phyloP scores from a whole-genome alignment of 2,888 invertebrate species.

The Drosophila algonquin region DNA sequence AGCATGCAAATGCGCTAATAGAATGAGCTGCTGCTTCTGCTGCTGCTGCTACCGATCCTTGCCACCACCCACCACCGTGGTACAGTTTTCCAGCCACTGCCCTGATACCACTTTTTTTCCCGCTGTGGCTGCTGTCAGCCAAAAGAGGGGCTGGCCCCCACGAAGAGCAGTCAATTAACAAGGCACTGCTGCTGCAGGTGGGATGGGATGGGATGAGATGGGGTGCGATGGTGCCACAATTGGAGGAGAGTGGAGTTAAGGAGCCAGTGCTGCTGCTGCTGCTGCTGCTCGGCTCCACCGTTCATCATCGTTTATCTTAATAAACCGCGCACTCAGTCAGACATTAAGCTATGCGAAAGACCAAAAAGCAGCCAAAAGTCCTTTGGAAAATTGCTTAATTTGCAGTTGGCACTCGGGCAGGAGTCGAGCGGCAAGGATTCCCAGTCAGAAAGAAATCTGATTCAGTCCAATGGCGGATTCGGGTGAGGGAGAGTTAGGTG shows the following conservation, averaged over 20 bases:
- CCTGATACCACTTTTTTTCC: not conserved
- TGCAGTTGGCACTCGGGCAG: conserved; percentile 65
- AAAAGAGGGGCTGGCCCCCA: not conserved
- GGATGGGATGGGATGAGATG: too few relatives aligned
- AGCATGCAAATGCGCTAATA: conserved; percentile 76
- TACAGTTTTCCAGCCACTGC: not conserved
- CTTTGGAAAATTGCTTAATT: conserved; percentile 74
- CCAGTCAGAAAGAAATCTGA: conserved; percentile 53
- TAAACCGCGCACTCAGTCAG: conserved; percentile 76
- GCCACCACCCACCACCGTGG: not conserved
- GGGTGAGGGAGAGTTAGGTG: not conserved
- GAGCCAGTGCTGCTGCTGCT: not conserved
- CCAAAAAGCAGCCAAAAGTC: conserved; percentile 70
- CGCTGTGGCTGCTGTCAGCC: not conserved
- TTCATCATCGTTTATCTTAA: conserved; percentile 80
- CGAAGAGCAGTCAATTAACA: conserved; percentile 65
- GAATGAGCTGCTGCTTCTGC: conserved; percentile 55
- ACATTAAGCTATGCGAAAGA: conserved; percentile 66
- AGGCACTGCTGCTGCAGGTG: conserved; percentile 40
- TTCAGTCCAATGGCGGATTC: conserved; percentile 51
- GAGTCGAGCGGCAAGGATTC: conserved; percentile 16
- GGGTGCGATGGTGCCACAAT: too few relatives aligned
- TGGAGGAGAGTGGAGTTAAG: conserved; percentile 2
- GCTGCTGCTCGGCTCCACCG: conserved; percentile 41
- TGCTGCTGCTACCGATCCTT: not conserved